These are phyloP conservation scores for Deroptyus accipitrinus DNA, from an alignment of 2,113 vertebrate genomes.

Conservation along the genomic window DNA sequence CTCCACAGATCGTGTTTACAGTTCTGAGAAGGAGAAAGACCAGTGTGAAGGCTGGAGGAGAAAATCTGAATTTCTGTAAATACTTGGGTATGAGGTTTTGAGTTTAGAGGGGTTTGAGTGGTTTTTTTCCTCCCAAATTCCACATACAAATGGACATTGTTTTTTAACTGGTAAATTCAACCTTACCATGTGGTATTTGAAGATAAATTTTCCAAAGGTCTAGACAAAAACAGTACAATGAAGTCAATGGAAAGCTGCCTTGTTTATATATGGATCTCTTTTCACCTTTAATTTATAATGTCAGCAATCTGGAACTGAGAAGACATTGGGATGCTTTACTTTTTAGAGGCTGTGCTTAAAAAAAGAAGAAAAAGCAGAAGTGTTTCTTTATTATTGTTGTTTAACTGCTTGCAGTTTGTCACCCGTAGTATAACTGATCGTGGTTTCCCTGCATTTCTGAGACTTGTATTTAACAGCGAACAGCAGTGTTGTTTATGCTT, in stretches of 20 bases:
- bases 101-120: neutral
- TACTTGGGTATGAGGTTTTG: constrained; percentile 36
- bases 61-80: constrained; percentile 64
- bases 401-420: constrained; percentile 51
- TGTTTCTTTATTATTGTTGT: constrained; percentile 46
- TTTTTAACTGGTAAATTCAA: constrained; percentile 67
- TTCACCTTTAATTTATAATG: constrained; percentile 74
- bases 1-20: constrained; percentile 6
- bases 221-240: constrained; percentile 52
- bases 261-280: constrained; percentile 71
- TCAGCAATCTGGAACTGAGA: constrained; percentile 65
- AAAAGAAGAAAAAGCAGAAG: constrained; percentile 34
- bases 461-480: constrained; percentile 57
- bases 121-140: constrained; percentile 38
- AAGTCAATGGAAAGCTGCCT: constrained; percentile 73
- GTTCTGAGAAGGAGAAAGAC: constrained; percentile 43
- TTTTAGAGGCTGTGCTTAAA: constrained; percentile 66
- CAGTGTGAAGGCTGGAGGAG: neutral
- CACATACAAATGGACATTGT: constrained; percentile 49
- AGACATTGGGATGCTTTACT: constrained; percentile 47
- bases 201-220: constrained; percentile 69
- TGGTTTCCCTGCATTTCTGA: constrained; percentile 63
- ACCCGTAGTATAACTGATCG: constrained; percentile 46
- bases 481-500: constrained; percentile 54
- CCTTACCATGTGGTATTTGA: constrained; percentile 64